Base-by-base conservation (phyloP, 2,797 vertebrate genomes). In the Sebastes kiyomatsui region DNA sequence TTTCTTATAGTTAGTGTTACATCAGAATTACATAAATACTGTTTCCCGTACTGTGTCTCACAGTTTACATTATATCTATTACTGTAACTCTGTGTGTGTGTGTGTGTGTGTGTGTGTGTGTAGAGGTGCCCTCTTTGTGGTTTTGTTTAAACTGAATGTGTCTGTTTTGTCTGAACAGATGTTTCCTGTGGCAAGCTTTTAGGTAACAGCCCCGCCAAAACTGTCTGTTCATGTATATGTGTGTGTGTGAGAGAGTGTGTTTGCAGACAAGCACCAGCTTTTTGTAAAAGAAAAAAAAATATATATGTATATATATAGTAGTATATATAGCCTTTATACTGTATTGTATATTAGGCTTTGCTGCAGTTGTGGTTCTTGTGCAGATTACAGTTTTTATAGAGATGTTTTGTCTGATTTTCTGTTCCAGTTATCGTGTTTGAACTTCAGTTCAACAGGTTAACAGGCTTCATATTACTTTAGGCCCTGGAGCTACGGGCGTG, bases 121-220 rank as follows among this genome's bases (percentile, higher is more conserved):
- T 20, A 7, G 6, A 8, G 16, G 30, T 38, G 56, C 55, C 30
- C 89, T 95, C 94, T 95, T 94, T 92, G 90, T 84, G 91, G 89
- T 88, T 92, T 84, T 70, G 72, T 90, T 80, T 92, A 84, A 94
- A 92, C 92, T 91, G 89, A 92, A 92, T 13, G 64, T 74, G 86
- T 85, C 82, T 88, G 75, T 90, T 84, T 85, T 87, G 88, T 92
- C 87, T 89, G 86, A 92, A 89, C 93, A 94, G 92, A 94, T 93
- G 93, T 93, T 93, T 93, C 93, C 91, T 94, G 92, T 89, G 87
- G 86, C 65, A 93, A 79, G 80, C 81, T 79, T 94, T 89, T 80
- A 93, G 91, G 88, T 93, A 92, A 92, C 90, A 91, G 87, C 75
- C 81, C 86, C 72, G 56, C 80, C 62, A 60, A 76, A 77, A 64